Conservation (phyloP, 2,113 vertebrate species). For the Pseudorhombus dupliciocellatus region DNA sequence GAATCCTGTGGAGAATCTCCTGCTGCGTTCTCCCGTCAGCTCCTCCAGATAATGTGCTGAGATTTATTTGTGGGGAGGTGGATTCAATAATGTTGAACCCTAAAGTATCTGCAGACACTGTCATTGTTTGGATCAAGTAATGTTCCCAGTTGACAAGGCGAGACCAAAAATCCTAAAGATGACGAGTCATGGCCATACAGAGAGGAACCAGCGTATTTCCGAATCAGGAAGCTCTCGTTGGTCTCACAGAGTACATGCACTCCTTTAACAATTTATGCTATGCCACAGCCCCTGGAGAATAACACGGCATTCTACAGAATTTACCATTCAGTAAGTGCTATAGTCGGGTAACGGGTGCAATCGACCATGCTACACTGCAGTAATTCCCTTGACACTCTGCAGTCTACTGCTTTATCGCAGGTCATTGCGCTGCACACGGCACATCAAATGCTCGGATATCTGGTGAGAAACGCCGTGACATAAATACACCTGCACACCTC, state of each 20-base stretch:
- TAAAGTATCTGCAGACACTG: no score
- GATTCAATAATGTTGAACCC: no score
- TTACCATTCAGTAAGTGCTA: constrained; percentile 37
- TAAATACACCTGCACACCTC: constrained; percentile 24
- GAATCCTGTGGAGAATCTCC: no score
- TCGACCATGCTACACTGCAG: constrained; percentile 33
- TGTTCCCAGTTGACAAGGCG: neutral
- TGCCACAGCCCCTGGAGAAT: constrained; percentile 22
- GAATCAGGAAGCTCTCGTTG: constrained; percentile 8
- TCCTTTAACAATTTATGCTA: constrained; percentile 26
- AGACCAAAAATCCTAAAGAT: neutral
- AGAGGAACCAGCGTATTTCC: constrained; percentile 4
- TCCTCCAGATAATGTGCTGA: no score
- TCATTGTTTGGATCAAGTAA: no score
- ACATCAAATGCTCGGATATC: constrained; percentile 55
- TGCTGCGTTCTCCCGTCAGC: no score
- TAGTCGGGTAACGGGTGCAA: constrained; percentile 45
- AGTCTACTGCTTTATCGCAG: constrained; percentile 51
- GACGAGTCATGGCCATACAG: constrained; percentile 1
- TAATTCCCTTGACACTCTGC: constrained; percentile 56
- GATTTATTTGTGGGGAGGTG: no score
- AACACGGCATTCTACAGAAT: constrained; percentile 14
- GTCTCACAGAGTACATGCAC: constrained; percentile 16
- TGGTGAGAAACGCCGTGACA: constrained; percentile 40
- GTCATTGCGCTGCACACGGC: constrained; percentile 29